A percentile compares a stretch with the other conserved stretches of the same genome.
phyloP scores from a whole-genome alignment of 2,888 invertebrate species.

The Blastobasis adustella region DNA sequence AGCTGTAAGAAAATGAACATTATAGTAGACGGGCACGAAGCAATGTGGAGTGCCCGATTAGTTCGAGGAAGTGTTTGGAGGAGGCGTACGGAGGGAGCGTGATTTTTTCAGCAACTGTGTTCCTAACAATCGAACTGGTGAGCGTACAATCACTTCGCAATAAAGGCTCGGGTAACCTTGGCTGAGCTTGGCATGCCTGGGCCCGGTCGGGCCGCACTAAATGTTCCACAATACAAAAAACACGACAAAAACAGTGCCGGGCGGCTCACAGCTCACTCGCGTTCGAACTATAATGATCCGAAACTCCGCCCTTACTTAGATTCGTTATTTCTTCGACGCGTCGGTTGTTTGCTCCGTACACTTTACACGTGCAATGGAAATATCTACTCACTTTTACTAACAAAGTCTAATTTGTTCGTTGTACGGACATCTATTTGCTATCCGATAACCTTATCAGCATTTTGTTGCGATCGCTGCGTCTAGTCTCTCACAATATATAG shows the following conservation, averaged over 20 bases:
- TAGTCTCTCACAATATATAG: no score
- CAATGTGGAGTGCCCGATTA: conserved; percentile 37
- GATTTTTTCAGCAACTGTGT: conserved; percentile 40
- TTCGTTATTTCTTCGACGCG: conserved; percentile 13
- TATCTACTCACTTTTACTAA: no score
- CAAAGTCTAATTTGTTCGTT: no score
- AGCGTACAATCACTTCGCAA: conserved; percentile 33
- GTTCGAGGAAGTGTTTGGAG: conserved; percentile 56
- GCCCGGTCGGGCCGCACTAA: conserved; percentile 35
- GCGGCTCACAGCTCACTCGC: conserved; percentile 37
- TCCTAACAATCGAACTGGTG: conserved; percentile 42
- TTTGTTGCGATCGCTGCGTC: no score
- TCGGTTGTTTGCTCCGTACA: no score
- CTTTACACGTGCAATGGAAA: no score
- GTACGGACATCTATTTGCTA: no score
- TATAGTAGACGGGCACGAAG: conserved; percentile 57
- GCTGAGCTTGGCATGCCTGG: conserved; percentile 28
- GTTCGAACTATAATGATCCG: conserved; percentile 58
- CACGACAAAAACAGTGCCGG: conserved; percentile 44
- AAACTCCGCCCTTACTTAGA: conserved; percentile 56
- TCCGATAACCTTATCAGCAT: no score
- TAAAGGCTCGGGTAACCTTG: conserved; percentile 46
- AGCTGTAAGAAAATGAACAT: conserved; percentile 47
- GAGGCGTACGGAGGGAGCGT: conserved; percentile 41
- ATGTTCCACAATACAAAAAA: conserved; percentile 48